Conservation (phyloP, 2,113 vertebrate species). For the Cyprinodon variegatus region DNA sequence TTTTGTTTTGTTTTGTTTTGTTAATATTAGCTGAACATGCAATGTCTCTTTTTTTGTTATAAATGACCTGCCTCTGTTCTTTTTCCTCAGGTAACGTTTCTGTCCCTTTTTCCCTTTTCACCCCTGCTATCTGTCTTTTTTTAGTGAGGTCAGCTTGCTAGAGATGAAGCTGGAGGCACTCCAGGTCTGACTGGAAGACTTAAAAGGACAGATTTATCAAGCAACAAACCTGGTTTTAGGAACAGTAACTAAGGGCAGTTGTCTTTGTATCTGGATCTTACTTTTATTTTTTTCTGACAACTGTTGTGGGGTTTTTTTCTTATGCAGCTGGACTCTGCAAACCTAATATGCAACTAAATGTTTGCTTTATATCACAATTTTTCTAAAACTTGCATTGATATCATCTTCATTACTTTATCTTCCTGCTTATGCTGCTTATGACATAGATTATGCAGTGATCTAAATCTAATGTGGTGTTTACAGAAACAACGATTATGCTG, state of each 20-base stretch:
- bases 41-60: neutral
- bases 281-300: too few relatives aligned
- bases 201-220: slow-evolving; percentile 68
- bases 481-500: too few relatives aligned
- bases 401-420: too few relatives aligned
- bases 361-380: neutral
- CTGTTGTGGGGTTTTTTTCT: too few relatives aligned
- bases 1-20: neutral
- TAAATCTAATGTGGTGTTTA: too few relatives aligned
- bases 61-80: neutral
- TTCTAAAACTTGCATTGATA: too few relatives aligned
- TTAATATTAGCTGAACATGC: neutral
- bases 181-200: slow-evolving; percentile 67
- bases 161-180: slow-evolving; percentile 72
- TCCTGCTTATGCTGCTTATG: too few relatives aligned
- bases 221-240: slow-evolving; percentile 71
- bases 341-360: neutral
- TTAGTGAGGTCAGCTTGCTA: slow-evolving; percentile 68
- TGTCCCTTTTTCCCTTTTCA: slow-evolving; percentile 10
- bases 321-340: too few relatives aligned
- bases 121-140: slow-evolving; percentile 10
- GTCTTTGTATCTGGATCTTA: neutral
- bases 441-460: too few relatives aligned
- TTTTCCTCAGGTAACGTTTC: slow-evolving; percentile 6
- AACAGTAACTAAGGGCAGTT: slow-evolving; percentile 53